Base-by-base conservation (phyloP, 2,113 vertebrate species). In the Oreotrochilus melanogaster region DNA sequence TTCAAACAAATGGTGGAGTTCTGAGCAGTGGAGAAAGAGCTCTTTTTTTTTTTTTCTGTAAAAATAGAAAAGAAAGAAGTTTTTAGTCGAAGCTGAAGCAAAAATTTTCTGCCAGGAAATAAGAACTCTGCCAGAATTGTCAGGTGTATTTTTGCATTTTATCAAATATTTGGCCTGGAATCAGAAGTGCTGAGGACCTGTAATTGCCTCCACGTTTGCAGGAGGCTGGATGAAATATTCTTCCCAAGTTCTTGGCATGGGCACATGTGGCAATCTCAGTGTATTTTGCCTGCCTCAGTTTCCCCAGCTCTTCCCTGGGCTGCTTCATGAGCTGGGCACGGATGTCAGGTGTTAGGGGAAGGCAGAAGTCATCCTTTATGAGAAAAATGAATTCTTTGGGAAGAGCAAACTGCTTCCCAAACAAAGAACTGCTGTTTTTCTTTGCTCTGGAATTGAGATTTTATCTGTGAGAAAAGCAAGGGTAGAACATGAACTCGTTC, bases 91-190 rank as follows among this genome's bases (percentile, higher is more conserved):
- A 87, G 56, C 39, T 50, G 33, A 45, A 74, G 66, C 37, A 3
- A 1, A 1, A 45, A 33, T 76, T 65, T 88, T 58, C 45, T 82
- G 71, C 70, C 92, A 85, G 66, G 74, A 64, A 47, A 30, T 28
- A 47, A 69, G 47, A 88, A 60, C 87, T 82, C 74, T 85, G 73
- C 92, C 65, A 85, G 82, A 81, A 75, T 45, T 60, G 33, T 51
- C 53, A 82, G 82, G 60, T 90, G 53, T 94, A 58, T 53, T 88
- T 93, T 48, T 93, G 84, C 70, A 76, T 87, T 92, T 88, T 88
- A 83, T 78, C 78, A 90, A 74, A 89, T 79, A 82, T 90, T 82
- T 90, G 94, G 86, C 88, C 82, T 56, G 61, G 58, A 67, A 47
- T 85, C 82, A 53, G 91, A 64, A 78, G 43, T 37, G 53, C 51